Conservation (phyloP, 53 echinoderm and acorn worm species). For the Antedon mediterranea region DNA sequence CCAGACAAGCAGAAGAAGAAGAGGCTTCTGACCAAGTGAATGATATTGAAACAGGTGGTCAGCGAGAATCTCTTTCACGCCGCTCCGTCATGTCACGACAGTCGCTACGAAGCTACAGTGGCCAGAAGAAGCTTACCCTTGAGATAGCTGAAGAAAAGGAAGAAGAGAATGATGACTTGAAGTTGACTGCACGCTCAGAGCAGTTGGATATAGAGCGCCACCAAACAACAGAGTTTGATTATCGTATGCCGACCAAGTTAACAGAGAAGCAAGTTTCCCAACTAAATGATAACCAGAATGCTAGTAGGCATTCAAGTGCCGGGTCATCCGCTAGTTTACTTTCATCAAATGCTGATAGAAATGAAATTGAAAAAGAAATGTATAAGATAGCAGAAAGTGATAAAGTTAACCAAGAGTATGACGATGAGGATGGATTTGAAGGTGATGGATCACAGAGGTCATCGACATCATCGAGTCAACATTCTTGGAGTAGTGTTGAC, state of each 20-base stretch:
- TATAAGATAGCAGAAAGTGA: neutral
- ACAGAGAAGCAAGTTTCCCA: neutral
- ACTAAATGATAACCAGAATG: constrained; percentile 57
- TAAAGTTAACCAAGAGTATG: neutral
- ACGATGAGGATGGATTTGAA: neutral
- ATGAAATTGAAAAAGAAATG: neutral
- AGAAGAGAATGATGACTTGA: constrained; percentile 26
- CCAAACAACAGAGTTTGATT: constrained; percentile 46
- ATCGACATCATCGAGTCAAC: neutral
- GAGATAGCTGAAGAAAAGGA: constrained; percentile 13
- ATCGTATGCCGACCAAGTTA: constrained; percentile 17
- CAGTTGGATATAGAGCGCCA: constrained; percentile 47
- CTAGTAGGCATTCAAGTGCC: neutral
- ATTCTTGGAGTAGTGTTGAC: neutral
- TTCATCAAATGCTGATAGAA: neutral
- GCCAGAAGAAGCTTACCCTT: neutral
- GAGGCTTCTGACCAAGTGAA: neutral
- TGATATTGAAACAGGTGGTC: neutral
- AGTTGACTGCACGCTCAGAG: constrained; percentile 46
- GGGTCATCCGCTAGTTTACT: neutral
- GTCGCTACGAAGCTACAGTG: neutral
- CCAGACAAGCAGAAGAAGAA: neutral
- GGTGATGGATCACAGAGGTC: neutral
- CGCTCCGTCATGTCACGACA: neutral
- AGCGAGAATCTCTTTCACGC: neutral